Percentiles rank a stretch among this genome's conserved stretches.
Evolutionary conservation across 2,888 invertebrate genomes (phyloP).

Genomic region (Caenorhabditis angaria): DNA sequence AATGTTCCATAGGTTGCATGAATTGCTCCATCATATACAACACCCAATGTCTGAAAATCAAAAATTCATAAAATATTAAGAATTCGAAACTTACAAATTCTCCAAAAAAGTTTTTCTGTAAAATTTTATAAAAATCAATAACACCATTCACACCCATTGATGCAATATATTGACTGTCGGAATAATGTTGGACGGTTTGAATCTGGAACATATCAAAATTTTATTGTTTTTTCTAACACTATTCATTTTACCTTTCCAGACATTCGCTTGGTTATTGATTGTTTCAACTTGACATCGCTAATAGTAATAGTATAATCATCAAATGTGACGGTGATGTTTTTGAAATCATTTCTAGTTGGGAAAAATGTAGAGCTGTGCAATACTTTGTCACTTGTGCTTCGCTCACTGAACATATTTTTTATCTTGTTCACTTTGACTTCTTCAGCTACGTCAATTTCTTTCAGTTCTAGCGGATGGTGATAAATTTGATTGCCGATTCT

Average conservation of each 20-base stretch:
- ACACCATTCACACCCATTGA: conserved; percentile 24
- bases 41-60: neutral
- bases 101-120: neutral
- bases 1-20: conserved; percentile 13
- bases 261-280: conserved; percentile 11
- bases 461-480: neutral
- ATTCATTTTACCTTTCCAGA: conserved; percentile 4
- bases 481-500: conserved; percentile 6
- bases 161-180: conserved; percentile 1
- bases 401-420: neutral
- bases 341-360: neutral
- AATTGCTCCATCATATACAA: conserved; percentile 20
- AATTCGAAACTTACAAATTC: conserved; percentile 11
- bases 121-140: conserved; percentile 26
- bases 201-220: neutral
- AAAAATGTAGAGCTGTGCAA: conserved; percentile 7
- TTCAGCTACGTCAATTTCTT: neutral
- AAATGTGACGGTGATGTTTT: neutral
- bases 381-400: neutral
- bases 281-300: conserved; percentile 10
- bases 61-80: neutral
- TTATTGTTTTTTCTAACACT: neutral
- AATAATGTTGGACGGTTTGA: neutral
- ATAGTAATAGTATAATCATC: neutral
- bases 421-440: neutral